Conservation (phyloP, 2,888 invertebrate species). For the Abscondita cerata region DNA sequence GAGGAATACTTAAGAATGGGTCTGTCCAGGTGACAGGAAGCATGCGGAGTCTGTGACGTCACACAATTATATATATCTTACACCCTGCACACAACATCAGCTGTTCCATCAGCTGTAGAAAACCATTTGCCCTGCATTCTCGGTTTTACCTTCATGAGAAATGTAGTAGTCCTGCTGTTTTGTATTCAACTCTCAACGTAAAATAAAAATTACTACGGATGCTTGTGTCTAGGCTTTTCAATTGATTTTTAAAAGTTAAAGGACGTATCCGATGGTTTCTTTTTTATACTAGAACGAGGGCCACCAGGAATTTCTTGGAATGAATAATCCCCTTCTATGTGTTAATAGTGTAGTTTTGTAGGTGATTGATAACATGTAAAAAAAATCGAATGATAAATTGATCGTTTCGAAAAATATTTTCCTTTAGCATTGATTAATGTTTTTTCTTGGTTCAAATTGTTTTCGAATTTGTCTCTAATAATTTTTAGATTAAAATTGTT, state of each 20-base stretch:
- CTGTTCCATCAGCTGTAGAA: constrained; percentile 52
- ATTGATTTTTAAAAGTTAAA: constrained; percentile 4
- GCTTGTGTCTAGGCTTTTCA: constrained; percentile 1
- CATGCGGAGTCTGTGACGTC: constrained; percentile 53
- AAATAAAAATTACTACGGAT: constrained; percentile 10
- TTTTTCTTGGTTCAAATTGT: not conserved
- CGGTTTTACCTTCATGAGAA: constrained; percentile 12
- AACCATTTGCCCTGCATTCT: constrained; percentile 35
- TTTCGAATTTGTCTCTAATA: too few species aligned
- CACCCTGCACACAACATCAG: constrained; percentile 47
- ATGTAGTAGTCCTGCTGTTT: constrained; percentile 20
- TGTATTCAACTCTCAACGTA: constrained; percentile 18
- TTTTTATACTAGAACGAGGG: not conserved
- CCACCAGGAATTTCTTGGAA: constrained; percentile 19
- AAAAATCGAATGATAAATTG: constrained; percentile 3
- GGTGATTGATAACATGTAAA: not conserved
- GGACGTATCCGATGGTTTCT: not conserved
- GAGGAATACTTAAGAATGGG: constrained; percentile 40
- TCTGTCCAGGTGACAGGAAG: constrained; percentile 55
- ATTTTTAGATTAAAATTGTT: too few species aligned
- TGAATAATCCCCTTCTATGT: constrained; percentile 13
- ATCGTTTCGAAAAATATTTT: not conserved
- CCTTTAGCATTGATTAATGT: constrained; percentile 1
- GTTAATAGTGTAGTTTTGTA: constrained; percentile 4
- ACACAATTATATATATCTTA: constrained; percentile 42